Evolutionary conservation across 2,888 invertebrate species (phyloP).

Genomic region (Drosophila nr. perissopoda): DNA sequence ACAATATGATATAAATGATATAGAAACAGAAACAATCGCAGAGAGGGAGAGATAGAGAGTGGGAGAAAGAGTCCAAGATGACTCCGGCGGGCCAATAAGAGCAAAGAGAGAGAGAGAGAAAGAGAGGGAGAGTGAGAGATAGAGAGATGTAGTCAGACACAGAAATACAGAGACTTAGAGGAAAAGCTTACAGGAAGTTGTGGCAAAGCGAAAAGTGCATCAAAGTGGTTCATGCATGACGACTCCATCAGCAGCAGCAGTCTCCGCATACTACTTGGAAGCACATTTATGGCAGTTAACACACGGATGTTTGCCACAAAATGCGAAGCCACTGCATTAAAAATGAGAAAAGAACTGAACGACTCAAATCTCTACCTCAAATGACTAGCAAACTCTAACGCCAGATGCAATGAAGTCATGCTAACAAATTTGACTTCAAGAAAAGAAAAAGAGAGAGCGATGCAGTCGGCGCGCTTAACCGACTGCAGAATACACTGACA

Average conservation of each 20-base stretch:
- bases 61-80: neutral
- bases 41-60: neutral
- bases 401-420: slow-evolving; percentile 17
- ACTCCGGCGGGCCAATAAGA: neutral
- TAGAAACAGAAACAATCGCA: neutral
- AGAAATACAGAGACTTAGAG: slow-evolving; percentile 4
- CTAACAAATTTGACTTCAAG: slow-evolving; percentile 18
- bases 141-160: neutral
- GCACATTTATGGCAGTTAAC: slow-evolving; percentile 16
- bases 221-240: slow-evolving; percentile 37
- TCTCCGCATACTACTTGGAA: slow-evolving; percentile 11
- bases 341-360: slow-evolving; percentile 9
- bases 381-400: neutral
- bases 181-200: slow-evolving; percentile 16
- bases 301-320: slow-evolving; percentile 17
- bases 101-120: neutral
- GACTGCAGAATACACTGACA: neutral
- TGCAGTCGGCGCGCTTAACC: neutral
- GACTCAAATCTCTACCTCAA: slow-evolving; percentile 1
- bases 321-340: slow-evolving; percentile 12
- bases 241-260: slow-evolving; percentile 20
- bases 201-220: slow-evolving; percentile 27
- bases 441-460: no score
- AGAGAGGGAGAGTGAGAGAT: neutral
- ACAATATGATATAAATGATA: neutral